phyloP scores from a whole-genome alignment of 2,113 vertebrate genomes.

The Fulica atra region DNA sequence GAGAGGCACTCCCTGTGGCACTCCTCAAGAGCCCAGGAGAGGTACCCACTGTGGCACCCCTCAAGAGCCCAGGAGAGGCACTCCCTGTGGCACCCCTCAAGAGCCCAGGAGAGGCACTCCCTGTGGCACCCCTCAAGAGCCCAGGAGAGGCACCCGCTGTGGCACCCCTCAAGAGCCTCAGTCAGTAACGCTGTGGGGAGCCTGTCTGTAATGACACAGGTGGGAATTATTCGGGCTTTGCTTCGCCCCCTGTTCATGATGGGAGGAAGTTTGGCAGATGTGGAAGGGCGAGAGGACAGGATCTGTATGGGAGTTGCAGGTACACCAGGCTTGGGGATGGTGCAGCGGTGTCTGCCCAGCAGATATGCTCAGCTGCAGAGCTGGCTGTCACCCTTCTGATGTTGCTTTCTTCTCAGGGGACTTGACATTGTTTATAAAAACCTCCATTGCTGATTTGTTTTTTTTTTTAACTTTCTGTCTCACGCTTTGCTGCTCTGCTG shows the following conservation, averaged over 20 bases:
- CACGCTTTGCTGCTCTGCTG: neutral
- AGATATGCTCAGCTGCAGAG: neutral
- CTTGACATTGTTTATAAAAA: neutral
- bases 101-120: too few relatives aligned
- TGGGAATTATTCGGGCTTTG: neutral
- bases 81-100: too few relatives aligned
- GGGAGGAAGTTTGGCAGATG: neutral
- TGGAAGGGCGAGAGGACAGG: neutral
- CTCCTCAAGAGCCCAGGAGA: too few relatives aligned
- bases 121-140: too few relatives aligned
- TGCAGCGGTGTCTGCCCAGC: neutral
- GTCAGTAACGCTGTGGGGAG: too few relatives aligned
- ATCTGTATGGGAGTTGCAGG: too few relatives aligned
- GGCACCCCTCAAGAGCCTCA: too few relatives aligned
- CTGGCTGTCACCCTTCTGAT: neutral
- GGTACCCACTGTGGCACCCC: too few relatives aligned
- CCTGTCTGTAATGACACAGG: neutral
- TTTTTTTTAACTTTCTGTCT: neutral
- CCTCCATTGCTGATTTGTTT: neutral
- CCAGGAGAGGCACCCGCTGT: too few relatives aligned
- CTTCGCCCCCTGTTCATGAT: neutral
- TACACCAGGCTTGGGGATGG: neutral
- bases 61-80: too few relatives aligned
- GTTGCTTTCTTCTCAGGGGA: neutral
- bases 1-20: too few relatives aligned